Evolutionary conservation across 2,797 vertebrate species (phyloP), one percentile per base, ranked within the genome.

Genomic region (Xiphorhynchus erythropygius): DNA sequence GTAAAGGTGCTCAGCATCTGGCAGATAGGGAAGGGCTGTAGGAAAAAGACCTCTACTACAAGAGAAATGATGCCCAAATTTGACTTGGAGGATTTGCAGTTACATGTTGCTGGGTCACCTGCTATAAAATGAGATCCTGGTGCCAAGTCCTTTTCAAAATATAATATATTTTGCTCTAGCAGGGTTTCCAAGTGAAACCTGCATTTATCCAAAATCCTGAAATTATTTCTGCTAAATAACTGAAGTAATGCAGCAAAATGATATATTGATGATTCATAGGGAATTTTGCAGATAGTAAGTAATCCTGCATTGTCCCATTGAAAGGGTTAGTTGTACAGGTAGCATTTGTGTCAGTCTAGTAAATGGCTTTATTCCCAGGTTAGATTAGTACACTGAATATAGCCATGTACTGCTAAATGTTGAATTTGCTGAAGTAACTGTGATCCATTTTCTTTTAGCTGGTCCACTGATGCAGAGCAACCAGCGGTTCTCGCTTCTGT

Each of bases 391-490:
- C 52, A 68, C 32, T 93, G 73, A 87, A 74, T 89, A 21, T 93
- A 91, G 89, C 63, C 93, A 88, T 77, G 70, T 59, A 74, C 80
- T 75, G 89, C 56, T 67, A 60, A 87, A 28, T 75, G 30, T n/a
- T 52, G 59, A 23, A 81, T 71, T 84, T 97, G 64, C 91, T 97
- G 87, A 96, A 96, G 81, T 97, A 96, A 96, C 32, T 95, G 89
- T 93, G 95, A 97, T 96, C 95, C 96, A 81, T 97, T 97, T 95
- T 97, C 91, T 97, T 97, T 91, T 95, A 93, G 95, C 98, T 99
- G 99, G 99, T 97, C 98, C 99, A 93, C 97, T 98, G 97, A 98
- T 99, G 96, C 98, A 98, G 97, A 98, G 98, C 56, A 99, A 98
- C 96, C 99, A 99, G 76, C 98, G 98, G 97, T 98, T 99, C 98